Conservation (phyloP, 2,113 vertebrate species). For the Cyanoliseus patagonus region DNA sequence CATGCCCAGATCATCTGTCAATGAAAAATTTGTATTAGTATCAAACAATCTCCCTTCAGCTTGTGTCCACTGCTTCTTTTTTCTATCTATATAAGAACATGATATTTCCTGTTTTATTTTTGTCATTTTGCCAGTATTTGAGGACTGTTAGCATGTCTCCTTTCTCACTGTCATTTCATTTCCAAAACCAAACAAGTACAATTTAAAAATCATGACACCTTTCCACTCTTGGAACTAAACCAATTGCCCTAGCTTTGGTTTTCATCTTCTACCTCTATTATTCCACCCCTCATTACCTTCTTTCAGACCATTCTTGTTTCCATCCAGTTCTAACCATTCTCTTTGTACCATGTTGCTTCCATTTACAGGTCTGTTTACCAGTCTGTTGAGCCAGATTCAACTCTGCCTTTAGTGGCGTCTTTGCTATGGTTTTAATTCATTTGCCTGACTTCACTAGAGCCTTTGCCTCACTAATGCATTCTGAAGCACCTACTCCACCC, state of each 20-base stretch:
- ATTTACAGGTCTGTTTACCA: background rate
- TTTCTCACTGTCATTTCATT: background rate
- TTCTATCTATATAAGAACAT: background rate
- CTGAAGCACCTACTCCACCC: background rate
- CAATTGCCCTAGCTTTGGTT: background rate
- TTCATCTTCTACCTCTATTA: background rate
- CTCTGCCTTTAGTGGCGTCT: background rate
- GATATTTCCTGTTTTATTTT: background rate
- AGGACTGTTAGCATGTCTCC: background rate
- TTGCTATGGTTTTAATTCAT: background rate
- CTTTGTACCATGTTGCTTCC: background rate
- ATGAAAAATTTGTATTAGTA: background rate
- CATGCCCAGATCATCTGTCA: background rate
- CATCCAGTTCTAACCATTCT: background rate
- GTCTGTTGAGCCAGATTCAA: background rate
- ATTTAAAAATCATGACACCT: background rate
- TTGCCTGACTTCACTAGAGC: background rate
- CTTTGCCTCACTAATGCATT: background rate
- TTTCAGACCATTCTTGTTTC: background rate
- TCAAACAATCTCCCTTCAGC: background rate
- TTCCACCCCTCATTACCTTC: background rate
- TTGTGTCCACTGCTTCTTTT: background rate
- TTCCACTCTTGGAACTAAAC: background rate
- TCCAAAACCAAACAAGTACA: background rate
- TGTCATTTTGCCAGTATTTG: background rate